phyloP scores from a whole-genome alignment of 2,797 vertebrate genomes.

The Knipowitschia caucasica region DNA sequence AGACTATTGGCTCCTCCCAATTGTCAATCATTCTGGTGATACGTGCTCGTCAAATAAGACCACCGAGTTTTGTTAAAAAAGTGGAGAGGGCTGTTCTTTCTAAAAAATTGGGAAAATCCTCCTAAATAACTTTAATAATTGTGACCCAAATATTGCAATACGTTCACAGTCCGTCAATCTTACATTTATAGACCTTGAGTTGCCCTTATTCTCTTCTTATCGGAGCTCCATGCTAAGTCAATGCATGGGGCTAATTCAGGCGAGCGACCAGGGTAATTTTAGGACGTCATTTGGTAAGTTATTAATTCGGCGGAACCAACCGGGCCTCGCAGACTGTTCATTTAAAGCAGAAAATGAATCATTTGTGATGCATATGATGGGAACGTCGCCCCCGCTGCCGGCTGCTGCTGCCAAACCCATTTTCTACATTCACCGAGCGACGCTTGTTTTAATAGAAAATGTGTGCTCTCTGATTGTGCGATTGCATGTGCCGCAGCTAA shows the following conservation, averaged over 20 bases:
- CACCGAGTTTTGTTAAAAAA: too few relatives aligned
- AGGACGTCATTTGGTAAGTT: constrained; percentile 31
- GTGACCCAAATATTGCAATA: neutral
- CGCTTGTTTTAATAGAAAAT: neutral
- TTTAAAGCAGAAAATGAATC: constrained; percentile 21
- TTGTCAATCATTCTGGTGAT: too few relatives aligned
- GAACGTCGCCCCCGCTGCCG: neutral
- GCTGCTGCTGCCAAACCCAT: neutral
- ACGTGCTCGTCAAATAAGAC: too few relatives aligned
- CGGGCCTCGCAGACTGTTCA: constrained; percentile 21
- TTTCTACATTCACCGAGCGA: neutral
- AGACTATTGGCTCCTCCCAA: too few relatives aligned
- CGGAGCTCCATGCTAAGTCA: neutral
- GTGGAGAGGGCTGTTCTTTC: too few relatives aligned
- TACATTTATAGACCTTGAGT: neutral
- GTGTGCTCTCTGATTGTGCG: neutral
- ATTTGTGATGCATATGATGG: constrained; percentile 13
- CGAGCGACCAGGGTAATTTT: constrained; percentile 27
- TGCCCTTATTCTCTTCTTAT: neutral
- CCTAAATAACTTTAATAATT: neutral
- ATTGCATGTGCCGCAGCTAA: neutral
- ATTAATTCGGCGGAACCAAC: constrained; percentile 45
- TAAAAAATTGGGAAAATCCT: too few relatives aligned
- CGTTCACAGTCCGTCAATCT: neutral
- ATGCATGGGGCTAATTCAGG: constrained; percentile 12